A percentile compares a stretch with the other conserved stretches of the same genome.
These are phyloP conservation scores for Drosophila incognita DNA, from an alignment of 2,888 invertebrate genomes.

Conservation along the genomic window DNA sequence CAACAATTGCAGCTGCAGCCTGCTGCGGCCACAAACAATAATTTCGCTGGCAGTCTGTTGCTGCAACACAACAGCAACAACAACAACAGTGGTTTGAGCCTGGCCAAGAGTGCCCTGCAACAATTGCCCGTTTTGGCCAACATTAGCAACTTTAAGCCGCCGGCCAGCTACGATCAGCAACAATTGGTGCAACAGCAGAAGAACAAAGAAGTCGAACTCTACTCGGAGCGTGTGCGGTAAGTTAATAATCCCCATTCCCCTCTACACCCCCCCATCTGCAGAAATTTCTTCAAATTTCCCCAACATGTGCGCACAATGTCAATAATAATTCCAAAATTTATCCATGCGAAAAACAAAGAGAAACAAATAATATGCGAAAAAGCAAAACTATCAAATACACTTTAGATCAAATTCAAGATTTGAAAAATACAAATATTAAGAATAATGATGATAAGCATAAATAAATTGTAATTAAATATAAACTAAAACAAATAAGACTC, in stretches of 20 bases:
- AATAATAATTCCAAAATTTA: conserved; percentile 44
- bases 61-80: conserved; percentile 51
- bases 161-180: conserved; percentile 81
- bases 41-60: conserved; percentile 37
- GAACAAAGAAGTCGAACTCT: conserved; percentile 91
- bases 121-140: conserved; percentile 62
- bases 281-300: conserved; percentile 51
- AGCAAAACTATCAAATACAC: conserved; percentile 33
- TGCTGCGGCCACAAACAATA: conserved; percentile 19
- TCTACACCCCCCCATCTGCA: background rate
- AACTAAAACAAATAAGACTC: background rate
- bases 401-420: conserved; percentile 5
- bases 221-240: conserved; percentile 93
- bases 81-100: conserved; percentile 53
- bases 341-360: conserved; percentile 19
- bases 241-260: conserved; percentile 67
- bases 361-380: background rate
- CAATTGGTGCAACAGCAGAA: conserved; percentile 86
- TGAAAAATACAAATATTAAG: background rate
- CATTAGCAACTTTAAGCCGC: conserved; percentile 76
- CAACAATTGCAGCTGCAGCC: conserved; percentile 30
- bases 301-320: conserved; percentile 59
- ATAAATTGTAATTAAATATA: background rate
- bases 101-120: conserved; percentile 59
- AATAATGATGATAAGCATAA: background rate